Evolutionary conservation across 2,113 vertebrate genomes (phyloP).

Genomic region (Orthonyx spaldingii): DNA sequence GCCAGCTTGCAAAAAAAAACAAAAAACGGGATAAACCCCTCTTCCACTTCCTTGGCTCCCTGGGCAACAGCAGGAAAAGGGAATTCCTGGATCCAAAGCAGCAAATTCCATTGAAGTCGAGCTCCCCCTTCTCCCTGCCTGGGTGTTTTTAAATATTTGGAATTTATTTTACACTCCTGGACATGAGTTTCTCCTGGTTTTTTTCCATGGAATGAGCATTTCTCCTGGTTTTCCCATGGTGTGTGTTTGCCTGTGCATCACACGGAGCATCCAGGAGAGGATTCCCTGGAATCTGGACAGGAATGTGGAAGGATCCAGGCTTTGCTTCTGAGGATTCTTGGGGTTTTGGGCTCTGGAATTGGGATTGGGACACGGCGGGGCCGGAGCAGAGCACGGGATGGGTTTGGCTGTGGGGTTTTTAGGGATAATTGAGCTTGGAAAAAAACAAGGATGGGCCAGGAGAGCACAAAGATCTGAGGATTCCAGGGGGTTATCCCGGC

Average conservation of each 20-base stretch:
- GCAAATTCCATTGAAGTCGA: accelerated
- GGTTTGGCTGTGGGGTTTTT: neutral
- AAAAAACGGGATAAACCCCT: neutral
- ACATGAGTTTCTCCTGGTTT: neutral
- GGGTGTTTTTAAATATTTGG: neutral
- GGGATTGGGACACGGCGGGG: accelerated
- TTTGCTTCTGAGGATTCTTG: neutral
- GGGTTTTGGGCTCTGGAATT: neutral
- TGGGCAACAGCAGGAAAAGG: neutral
- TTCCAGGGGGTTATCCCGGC: neutral
- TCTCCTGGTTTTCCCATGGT: neutral
- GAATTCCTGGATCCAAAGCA: neutral
- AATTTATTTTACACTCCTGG: neutral
- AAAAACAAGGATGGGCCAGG: neutral
- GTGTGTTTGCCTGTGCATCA: no score
- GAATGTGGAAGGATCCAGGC: neutral
- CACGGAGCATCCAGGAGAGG: neutral
- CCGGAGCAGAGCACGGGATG: neutral
- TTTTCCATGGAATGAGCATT: neutral
- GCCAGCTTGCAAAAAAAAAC: conserved; percentile 32
- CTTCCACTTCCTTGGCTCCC: neutral
- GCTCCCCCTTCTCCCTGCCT: neutral
- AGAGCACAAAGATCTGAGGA: neutral
- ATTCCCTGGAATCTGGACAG: neutral
- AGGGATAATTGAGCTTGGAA: neutral